Base-by-base conservation (phyloP, 2,113 vertebrate genomes). In the Pollimyrus isidori region DNA sequence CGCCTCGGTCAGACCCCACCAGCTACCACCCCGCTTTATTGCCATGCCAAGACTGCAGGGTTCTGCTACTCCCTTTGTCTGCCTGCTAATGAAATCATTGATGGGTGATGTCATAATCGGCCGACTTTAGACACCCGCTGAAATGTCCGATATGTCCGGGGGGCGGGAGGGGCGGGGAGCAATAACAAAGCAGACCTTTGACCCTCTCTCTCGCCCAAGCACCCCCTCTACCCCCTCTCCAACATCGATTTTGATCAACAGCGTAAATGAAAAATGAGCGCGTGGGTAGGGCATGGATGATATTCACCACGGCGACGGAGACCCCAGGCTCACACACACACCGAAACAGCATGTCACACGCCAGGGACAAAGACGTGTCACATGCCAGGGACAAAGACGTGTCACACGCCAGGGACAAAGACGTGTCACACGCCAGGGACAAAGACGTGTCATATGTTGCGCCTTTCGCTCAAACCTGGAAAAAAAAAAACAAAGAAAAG, bases 11-110 rank as follows among this genome's bases (percentile, higher is more conserved):
- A 53, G 73, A 88, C 53, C 85, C 19, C 3, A 26, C 17, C n/a
- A 15, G 87, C 90, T 52, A 87, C 88, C n/a, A 89, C 87, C 17
- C 19, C 62, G 88, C 90, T 89, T 91, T 90, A 92, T 92, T 90
- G 90, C 84, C 49, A 26, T 90, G 90, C 90, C 91, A 90, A 52
- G 87, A 88, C 90, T 65, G 48, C 85, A 48, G 86, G 53, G 69
- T 65, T 84, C 39, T 30, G 76, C 52, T 56, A 26, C 53, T 88
- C n/a, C 90, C 89, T 87, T 91, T 87, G 90, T 90, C 58, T 80
- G 50, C 86, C 35, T 7, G 80, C 90, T 92, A 92, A 92, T 92
- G 90, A 92, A 91, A 91, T 90, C 90, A 92, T 92, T 39, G 91
- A 91, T 89, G 89, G 89, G 89, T 92, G 90, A 93, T 93, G 90